Evolutionary conservation across 1,140 invertebrate genomes (phyloP).

Genomic region (Argopecten irradians): DNA sequence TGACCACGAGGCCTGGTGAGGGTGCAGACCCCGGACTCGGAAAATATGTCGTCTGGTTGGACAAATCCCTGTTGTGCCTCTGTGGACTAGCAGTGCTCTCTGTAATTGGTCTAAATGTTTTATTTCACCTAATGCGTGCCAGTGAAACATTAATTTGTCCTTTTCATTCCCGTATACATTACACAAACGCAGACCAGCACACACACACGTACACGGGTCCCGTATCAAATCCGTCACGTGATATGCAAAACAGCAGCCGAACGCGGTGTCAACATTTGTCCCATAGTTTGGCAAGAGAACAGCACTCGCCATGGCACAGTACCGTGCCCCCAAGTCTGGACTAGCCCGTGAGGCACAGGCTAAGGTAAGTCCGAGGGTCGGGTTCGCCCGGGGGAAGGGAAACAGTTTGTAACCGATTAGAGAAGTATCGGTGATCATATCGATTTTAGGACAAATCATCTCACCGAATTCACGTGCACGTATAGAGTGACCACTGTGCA

Average conservation of each 20-base stretch:
- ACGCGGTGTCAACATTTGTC: slow-evolving; percentile 13
- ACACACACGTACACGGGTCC: background rate
- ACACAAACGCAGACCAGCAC: background rate
- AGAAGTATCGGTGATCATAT: slow-evolving; percentile 28
- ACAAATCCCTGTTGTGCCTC: background rate
- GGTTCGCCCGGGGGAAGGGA: too few relatives aligned
- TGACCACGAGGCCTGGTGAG: too few relatives aligned
- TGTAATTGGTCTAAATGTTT: background rate
- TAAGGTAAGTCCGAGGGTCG: slow-evolving; percentile 47
- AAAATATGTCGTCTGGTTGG: background rate
- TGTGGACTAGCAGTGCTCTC: background rate
- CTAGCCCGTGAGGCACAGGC: slow-evolving; percentile 55
- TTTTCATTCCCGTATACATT: background rate
- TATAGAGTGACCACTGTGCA: too few relatives aligned
- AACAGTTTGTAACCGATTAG: too few relatives aligned
- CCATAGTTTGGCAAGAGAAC: background rate
- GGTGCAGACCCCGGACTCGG: too few relatives aligned
- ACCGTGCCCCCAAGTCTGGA: slow-evolving; percentile 56
- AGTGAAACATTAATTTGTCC: background rate
- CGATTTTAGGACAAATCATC: background rate
- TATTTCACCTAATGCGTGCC: background rate
- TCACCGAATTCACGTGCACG: too few relatives aligned
- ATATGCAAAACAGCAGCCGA: slow-evolving; percentile 15
- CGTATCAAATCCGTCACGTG: slow-evolving; percentile 11
- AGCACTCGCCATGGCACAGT: slow-evolving; percentile 29